phyloP scores from a whole-genome alignment of 2,888 invertebrate genomes.

The Leucania comma region DNA sequence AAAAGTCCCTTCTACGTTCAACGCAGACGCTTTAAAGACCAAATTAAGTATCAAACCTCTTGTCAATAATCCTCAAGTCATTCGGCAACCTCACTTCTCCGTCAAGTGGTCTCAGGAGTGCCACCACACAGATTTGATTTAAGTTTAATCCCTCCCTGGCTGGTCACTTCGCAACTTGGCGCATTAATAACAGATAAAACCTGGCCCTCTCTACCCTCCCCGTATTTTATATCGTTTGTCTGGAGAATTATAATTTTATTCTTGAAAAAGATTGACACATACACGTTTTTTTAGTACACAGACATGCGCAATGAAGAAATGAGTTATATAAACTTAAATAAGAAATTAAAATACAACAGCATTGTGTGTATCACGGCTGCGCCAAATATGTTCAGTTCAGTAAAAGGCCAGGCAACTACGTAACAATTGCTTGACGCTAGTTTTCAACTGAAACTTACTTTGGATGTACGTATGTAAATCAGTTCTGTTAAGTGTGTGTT shows the following conservation, averaged over 20 bases:
- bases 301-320: too few relatives aligned
- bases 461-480: too few relatives aligned
- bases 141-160: constrained; percentile 53
- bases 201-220: constrained; percentile 34
- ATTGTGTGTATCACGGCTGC: too few relatives aligned
- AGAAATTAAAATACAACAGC: too few relatives aligned
- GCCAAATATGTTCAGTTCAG: too few relatives aligned
- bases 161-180: constrained; percentile 61
- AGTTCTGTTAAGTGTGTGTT: too few relatives aligned
- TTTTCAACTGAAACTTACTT: too few relatives aligned
- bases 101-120: constrained; percentile 41
- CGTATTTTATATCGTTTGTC: constrained; percentile 45
- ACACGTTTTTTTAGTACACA: too few relatives aligned
- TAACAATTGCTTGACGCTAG: too few relatives aligned
- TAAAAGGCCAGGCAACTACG: too few relatives aligned
- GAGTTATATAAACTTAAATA: too few relatives aligned
- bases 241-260: constrained; percentile 46
- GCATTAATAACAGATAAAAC: constrained; percentile 63
- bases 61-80: constrained; percentile 19
- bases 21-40: background rate
- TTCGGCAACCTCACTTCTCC: constrained; percentile 31
- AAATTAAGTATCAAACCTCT: constrained; percentile 13
- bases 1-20: background rate
- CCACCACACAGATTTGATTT: constrained; percentile 59
- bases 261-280: constrained; percentile 6